Base-by-base conservation (phyloP, 2,797 vertebrate genomes). In the Taenioides sp. region DNA sequence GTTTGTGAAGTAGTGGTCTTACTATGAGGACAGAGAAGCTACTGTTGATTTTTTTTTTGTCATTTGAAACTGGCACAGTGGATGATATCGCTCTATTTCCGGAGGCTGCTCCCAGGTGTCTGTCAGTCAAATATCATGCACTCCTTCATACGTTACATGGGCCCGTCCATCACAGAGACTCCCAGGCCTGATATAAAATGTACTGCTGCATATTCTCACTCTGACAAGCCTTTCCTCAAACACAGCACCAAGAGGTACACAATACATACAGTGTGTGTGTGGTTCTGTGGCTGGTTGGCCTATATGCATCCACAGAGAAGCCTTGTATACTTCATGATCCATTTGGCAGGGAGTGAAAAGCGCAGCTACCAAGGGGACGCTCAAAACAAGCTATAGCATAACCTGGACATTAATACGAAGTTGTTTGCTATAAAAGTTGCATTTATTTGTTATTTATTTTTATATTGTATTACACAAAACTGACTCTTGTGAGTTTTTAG, bases 131-230 rank as follows among this genome's bases (percentile, higher is more conserved):
- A 66, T 25, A 52, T 54, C 27, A 66, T 66, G 65, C 49, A 66
- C 65, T 66, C 52, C 65, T 66, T 66, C 47, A 54, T 66, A 50
- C 67, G 7, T 43, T 37, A 68, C 52, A 58, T 55, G 28, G 52
- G 31, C 52, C 54, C 31, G 37, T 40, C 31, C 54, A 68, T 68
- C 67, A 68, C 17, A 17, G 67, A n/a, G 28, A 58, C 54, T 68
- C 67, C 67, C 67, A 58, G 31, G n/a, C 31, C 67, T 57, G 54
- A 40, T 68, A 40, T 68, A 58, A 68, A 57, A 58, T 68, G 67
- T 37, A 58, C 67, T 58, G 54, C 52, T 68, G 52, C 52, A 43
- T 68, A 40, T 68, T 68, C n/a, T 68, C 20, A 68, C 31, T 3
- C 31, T 57, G 50, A 68, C 67, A 55, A 16, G 28, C 40, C 52